Percentiles rank a stretch among this genome's conserved stretches.
Evolutionary conservation across 2,113 vertebrate species (phyloP).

Genomic region (Paralichthys olivaceus): DNA sequence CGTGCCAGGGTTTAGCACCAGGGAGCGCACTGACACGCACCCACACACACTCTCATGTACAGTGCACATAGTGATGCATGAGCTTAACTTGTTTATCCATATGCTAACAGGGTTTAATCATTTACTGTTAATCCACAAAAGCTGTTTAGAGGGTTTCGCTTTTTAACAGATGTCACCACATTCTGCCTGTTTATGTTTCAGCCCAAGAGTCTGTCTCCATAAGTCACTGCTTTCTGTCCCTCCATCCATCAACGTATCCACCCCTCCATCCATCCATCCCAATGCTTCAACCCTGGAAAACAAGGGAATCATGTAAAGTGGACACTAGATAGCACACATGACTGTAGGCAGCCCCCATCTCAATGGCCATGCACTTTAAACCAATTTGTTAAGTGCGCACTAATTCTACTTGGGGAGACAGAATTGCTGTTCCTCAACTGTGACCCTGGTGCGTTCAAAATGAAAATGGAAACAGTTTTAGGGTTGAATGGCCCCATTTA

Average conservation of each 20-base stretch:
- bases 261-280: neutral
- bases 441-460: constrained; percentile 9
- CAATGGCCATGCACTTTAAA: constrained; percentile 20
- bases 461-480: constrained; percentile 41
- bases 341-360: constrained; percentile 15
- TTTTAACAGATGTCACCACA: constrained; percentile 58
- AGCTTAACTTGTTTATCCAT: constrained; percentile 70
- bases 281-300: constrained; percentile 15
- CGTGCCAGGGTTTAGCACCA: constrained; percentile 19
- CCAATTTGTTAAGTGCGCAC: constrained; percentile 21
- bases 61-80: constrained; percentile 14
- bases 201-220: constrained; percentile 20
- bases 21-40: constrained; percentile 11
- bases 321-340: constrained; percentile 13
- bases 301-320: constrained; percentile 32
- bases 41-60: constrained; percentile 9
- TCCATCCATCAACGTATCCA: neutral
- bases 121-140: constrained; percentile 70
- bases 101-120: constrained; percentile 69
- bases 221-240: neutral
- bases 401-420: constrained; percentile 20
- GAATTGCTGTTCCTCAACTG: constrained; percentile 19
- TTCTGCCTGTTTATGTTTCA: constrained; percentile 34
- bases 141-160: constrained; percentile 60
- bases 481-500: constrained; percentile 31